These are phyloP conservation scores for Blastobasis adustella DNA, from an alignment of 2,888 invertebrate genomes.

Conservation along the genomic window DNA sequence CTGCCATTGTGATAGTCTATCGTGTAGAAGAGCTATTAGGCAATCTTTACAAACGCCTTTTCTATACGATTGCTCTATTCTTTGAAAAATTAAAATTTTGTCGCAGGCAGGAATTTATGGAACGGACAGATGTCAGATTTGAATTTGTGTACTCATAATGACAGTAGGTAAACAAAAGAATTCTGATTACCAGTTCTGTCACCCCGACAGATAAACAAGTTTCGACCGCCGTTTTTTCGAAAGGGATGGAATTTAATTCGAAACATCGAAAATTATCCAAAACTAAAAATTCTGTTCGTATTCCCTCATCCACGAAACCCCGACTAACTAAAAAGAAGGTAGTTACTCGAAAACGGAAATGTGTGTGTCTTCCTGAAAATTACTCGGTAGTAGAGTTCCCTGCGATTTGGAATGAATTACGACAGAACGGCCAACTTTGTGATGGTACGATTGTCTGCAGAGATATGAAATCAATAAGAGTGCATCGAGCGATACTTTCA, in stretches of 20 bases:
- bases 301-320: constrained; percentile 56
- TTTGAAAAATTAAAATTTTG: neutral
- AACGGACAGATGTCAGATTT: constrained; percentile 1
- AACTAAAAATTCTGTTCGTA: constrained; percentile 71
- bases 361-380: constrained; percentile 76
- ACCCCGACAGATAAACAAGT: constrained; percentile 66
- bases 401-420: constrained; percentile 79
- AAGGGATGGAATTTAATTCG: constrained; percentile 74
- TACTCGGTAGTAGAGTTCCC: constrained; percentile 78
- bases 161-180: constrained; percentile 39
- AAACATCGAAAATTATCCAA: constrained; percentile 73
- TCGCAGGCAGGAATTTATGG: constrained; percentile 3
- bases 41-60: too few relatives aligned
- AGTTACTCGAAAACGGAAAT: constrained; percentile 68
- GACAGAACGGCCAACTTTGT: constrained; percentile 79
- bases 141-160: constrained; percentile 14
- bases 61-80: too few relatives aligned
- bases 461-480: constrained; percentile 75
- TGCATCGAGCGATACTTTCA: constrained; percentile 82
- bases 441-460: constrained; percentile 80
- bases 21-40: too few relatives aligned
- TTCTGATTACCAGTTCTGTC: constrained; percentile 47
- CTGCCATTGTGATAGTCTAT: too few relatives aligned
- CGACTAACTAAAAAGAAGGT: constrained; percentile 62
- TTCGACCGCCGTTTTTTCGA: constrained; percentile 72